A percentile compares a stretch with the other conserved stretches of the same genome.
phyloP scores from a whole-genome alignment of 2,888 invertebrate species.

The Meteorus colon region DNA sequence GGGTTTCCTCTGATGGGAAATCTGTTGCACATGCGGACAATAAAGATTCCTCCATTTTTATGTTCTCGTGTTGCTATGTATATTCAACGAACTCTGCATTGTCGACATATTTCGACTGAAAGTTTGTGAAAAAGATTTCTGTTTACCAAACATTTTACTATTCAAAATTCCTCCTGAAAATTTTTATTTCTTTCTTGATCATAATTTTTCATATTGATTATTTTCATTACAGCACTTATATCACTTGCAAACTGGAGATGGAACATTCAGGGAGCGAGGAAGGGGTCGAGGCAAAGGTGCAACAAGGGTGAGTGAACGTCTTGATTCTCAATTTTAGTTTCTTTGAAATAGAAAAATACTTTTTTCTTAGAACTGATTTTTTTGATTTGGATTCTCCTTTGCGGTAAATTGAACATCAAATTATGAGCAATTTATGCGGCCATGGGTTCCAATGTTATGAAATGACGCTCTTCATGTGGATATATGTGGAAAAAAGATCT shows the following conservation, averaged over 20 bases:
- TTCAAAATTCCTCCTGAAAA: not conserved
- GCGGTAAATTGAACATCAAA: no score
- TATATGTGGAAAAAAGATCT: constrained; percentile 47
- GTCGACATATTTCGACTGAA: not conserved
- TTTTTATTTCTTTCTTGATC: constrained; percentile 30
- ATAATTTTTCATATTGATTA: constrained; percentile 42
- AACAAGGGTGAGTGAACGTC: constrained; percentile 67
- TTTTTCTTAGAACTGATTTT: no score
- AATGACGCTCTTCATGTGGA: no score
- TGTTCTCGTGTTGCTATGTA: not conserved
- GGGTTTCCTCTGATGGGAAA: constrained; percentile 2
- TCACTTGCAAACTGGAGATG: constrained; percentile 71
- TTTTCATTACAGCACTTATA: constrained; percentile 70
- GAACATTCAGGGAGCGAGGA: constrained; percentile 69
- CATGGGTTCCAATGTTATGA: no score
- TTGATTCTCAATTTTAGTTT: not conserved
- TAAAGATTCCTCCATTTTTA: constrained; percentile 31
- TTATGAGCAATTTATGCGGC: no score
- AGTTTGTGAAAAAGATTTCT: not conserved
- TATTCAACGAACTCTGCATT: not conserved
- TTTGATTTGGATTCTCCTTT: no score
- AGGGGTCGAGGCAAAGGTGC: constrained; percentile 71
- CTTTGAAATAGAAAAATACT: not conserved
- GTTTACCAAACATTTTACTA: no score
- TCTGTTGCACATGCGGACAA: constrained; percentile 29